Conservation (phyloP, 2,797 vertebrate genomes). For the Sternarchorhynchus goeldii region DNA sequence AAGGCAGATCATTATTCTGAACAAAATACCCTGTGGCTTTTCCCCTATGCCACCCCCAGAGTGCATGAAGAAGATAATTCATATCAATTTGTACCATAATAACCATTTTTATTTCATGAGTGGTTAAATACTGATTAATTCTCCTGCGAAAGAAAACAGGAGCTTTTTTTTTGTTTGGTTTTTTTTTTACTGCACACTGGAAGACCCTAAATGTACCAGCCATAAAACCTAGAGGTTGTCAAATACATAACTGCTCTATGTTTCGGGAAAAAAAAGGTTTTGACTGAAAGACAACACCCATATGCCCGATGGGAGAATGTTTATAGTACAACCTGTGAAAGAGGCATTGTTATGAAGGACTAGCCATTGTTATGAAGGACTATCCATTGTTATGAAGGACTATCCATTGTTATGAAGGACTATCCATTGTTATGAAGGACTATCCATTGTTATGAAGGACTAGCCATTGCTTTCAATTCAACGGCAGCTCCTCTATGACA, state of each 20-base stretch:
- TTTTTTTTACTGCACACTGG: too few relatives aligned
- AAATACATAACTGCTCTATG: too few relatives aligned
- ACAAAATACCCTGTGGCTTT: conserved; percentile 3
- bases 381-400: background rate
- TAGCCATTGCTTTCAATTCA: conserved; percentile 3
- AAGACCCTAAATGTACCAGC: too few relatives aligned
- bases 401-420: background rate
- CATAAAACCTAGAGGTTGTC: too few relatives aligned
- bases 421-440: background rate
- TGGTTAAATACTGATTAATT: conserved; percentile 14
- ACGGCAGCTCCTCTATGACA: conserved; percentile 32
- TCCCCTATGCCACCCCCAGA: background rate
- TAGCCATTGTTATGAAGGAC: too few relatives aligned
- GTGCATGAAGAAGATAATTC: conserved; percentile 3
- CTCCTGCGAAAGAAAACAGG: background rate
- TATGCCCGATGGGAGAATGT: background rate
- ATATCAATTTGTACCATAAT: conserved; percentile 15
- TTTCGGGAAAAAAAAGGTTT: background rate
- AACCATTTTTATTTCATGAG: conserved; percentile 25
- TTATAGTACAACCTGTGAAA: conserved; percentile 1
- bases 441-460: conserved; percentile 1
- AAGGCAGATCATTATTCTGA: conserved; percentile 14
- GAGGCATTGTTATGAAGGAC: conserved; percentile 7
- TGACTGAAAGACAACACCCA: background rate
- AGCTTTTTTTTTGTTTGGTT: too few relatives aligned